Conservation (phyloP, 1,140 invertebrate species). For the Lepidotrigona ventralis region DNA sequence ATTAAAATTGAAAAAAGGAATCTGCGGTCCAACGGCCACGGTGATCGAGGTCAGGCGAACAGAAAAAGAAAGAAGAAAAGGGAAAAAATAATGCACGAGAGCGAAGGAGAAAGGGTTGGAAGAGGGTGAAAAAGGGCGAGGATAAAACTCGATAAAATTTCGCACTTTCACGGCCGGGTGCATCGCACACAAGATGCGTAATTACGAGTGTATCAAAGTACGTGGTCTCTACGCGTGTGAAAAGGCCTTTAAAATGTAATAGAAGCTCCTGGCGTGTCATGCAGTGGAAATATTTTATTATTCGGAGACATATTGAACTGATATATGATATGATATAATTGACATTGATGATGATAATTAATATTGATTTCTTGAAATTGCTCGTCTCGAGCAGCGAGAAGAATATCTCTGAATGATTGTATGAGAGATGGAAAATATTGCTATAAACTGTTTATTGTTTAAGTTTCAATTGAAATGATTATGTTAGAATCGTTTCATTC, state of each 20-base stretch:
- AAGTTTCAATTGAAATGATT: neutral
- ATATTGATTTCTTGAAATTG: neutral
- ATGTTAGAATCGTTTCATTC: no score
- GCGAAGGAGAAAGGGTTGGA: no score
- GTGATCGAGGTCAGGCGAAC: slow-evolving; percentile 1
- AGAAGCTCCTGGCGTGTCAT: neutral
- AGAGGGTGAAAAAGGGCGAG: slow-evolving; percentile 17
- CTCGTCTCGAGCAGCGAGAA: neutral
- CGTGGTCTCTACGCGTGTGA: no score
- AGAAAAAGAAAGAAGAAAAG: neutral
- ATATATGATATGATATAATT: no score
- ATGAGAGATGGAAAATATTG: no score
- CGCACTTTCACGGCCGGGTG: neutral
- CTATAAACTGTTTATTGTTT: no score
- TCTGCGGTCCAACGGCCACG: slow-evolving; percentile 25
- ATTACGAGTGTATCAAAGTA: slow-evolving; percentile 3
- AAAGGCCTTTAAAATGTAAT: no score
- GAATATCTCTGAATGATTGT: neutral
- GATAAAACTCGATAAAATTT: slow-evolving; percentile 40
- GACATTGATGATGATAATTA: no score
- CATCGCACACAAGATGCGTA: neutral
- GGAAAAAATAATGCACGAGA: no score
- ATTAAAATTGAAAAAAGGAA: slow-evolving; percentile 50
- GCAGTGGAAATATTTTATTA: neutral
- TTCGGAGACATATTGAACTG: no score